Percentiles rank a stretch among this genome's conserved stretches.
phyloP scores from a whole-genome alignment of 2,888 invertebrate genomes.

The Athalia cordata region DNA sequence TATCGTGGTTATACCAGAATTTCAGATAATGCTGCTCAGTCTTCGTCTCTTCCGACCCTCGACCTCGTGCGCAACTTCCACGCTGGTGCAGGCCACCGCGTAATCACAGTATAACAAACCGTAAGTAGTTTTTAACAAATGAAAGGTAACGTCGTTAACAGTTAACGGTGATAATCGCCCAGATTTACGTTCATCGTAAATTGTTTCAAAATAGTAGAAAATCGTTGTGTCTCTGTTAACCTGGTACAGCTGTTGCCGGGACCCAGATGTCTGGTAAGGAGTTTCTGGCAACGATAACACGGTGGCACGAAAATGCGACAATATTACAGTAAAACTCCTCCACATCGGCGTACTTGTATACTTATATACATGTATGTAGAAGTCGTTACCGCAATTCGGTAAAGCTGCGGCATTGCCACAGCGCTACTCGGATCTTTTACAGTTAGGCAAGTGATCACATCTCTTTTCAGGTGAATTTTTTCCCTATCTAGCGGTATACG shows the following conservation, averaged over 20 bases:
- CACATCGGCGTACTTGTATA: not conserved
- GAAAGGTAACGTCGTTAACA: not conserved
- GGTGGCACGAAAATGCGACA: slow-evolving; percentile 23
- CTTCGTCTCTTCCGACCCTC: too few species aligned
- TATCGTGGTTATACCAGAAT: slow-evolving; percentile 13
- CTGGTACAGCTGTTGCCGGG: slow-evolving; percentile 31
- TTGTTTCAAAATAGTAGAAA: slow-evolving; percentile 28
- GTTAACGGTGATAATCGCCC: not conserved
- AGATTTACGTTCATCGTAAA: not conserved
- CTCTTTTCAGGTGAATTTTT: too few species aligned
- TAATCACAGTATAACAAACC: not conserved
- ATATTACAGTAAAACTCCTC: slow-evolving; percentile 25
- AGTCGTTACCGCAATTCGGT: slow-evolving; percentile 19
- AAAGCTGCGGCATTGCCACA: not conserved
- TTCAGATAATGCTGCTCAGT: not conserved
- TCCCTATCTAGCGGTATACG: too few species aligned
- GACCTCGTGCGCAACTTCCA: not conserved
- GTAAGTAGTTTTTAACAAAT: not conserved
- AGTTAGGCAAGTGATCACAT: not conserved
- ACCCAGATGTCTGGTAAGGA: slow-evolving; percentile 31
- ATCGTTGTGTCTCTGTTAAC: slow-evolving; percentile 17
- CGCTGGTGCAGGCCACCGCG: not conserved
- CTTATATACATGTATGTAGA: not conserved
- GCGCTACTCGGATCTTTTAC: not conserved
- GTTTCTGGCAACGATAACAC: slow-evolving; percentile 25